Conservation (phyloP, 64 coral and sea anemone genomes). For the Montipora capricornis region DNA sequence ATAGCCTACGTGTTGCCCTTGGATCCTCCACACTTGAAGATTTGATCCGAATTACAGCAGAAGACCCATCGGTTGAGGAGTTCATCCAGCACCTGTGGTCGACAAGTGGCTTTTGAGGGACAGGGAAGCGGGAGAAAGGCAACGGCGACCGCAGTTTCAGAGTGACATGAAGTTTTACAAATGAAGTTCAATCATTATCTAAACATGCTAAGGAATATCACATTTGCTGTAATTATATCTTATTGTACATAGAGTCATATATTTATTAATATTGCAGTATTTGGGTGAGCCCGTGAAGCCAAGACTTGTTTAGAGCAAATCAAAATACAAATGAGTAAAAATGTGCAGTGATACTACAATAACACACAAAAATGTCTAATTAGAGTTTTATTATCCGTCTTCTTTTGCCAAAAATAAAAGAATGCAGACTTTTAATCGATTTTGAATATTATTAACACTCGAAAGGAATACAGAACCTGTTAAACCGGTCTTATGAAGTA, state of each 20-base stretch:
- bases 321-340: too few species aligned
- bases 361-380: too few species aligned
- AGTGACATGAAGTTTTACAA: neutral
- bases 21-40: conserved; percentile 9
- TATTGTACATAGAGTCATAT: neutral
- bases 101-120: conserved; percentile 29
- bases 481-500: too few species aligned
- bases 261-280: too few species aligned
- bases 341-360: too few species aligned
- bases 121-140: neutral
- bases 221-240: conserved; percentile 10
- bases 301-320: too few species aligned
- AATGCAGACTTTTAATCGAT: too few species aligned
- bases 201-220: neutral
- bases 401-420: too few species aligned
- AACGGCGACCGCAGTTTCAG: neutral
- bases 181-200: conserved; percentile 10
- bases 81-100: conserved; percentile 42
- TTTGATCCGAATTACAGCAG: conserved; percentile 59
- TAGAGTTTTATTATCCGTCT: too few species aligned
- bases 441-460: too few species aligned
- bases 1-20: conserved; percentile 15
- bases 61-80: conserved; percentile 40
- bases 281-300: too few species aligned
- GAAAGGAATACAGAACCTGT: too few species aligned